A percentile compares a stretch with the other conserved stretches of the same genome.
Evolutionary conservation across 2,113 vertebrate genomes (phyloP).

Genomic region (Neotoma lepida): DNA sequence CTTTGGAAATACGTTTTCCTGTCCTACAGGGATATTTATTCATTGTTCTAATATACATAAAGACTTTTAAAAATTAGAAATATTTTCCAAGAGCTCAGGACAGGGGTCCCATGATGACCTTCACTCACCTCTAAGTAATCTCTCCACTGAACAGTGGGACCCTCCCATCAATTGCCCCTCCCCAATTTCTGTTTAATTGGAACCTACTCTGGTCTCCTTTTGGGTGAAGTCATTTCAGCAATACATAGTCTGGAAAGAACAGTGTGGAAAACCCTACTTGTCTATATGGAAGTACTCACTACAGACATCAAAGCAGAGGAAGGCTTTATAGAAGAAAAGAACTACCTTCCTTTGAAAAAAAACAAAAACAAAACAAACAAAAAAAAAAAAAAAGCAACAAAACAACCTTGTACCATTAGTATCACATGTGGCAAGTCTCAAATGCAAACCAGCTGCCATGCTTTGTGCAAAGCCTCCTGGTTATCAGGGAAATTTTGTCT

Average conservation of each 20-base stretch:
- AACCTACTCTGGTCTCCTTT: background rate
- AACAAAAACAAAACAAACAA: background rate
- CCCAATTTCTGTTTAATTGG: background rate
- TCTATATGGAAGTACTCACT: conserved; percentile 28
- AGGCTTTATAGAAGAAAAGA: conserved; percentile 39
- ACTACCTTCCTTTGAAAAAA: conserved; percentile 36
- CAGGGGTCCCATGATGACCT: background rate
- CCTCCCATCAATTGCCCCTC: no score
- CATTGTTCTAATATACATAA: background rate
- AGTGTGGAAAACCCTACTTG: background rate
- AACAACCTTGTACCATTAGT: background rate
- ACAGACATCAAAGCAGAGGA: conserved; percentile 6
- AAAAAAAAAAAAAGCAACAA: background rate
- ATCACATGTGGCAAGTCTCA: background rate
- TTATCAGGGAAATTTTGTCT: background rate
- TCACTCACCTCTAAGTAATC: background rate
- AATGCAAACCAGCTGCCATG: background rate
- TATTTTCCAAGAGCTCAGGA: conserved; percentile 10
- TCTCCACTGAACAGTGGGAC: background rate
- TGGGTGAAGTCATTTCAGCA: background rate
- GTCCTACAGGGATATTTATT: background rate
- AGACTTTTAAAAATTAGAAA: background rate
- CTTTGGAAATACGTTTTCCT: background rate
- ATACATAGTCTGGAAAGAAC: background rate
- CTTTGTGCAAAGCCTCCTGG: background rate